Percentiles rank a stretch among this genome's conserved stretches.
Evolutionary conservation across 2,797 vertebrate genomes (phyloP).

Genomic region (Distichodus sexfasciatus): DNA sequence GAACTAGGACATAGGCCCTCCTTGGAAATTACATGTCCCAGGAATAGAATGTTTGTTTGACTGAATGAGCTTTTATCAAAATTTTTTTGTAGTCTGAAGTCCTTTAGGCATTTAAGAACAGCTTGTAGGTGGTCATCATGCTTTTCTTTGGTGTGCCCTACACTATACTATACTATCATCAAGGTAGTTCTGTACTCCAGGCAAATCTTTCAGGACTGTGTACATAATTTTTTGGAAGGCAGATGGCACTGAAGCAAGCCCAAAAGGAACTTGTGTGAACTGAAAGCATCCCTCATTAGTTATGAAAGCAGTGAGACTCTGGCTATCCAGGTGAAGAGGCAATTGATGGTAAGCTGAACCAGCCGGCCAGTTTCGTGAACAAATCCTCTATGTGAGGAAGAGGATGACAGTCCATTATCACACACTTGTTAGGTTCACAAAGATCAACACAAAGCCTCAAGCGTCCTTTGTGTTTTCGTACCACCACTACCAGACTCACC

Average conservation of each 20-base stretch:
- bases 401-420: slow-evolving; percentile 16
- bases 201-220: neutral
- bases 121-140: neutral
- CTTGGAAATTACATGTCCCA: neutral
- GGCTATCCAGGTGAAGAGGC: neutral
- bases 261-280: neutral
- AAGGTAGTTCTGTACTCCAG: neutral
- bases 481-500: neutral
- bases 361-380: neutral
- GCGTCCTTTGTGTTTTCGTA: neutral
- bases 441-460: slow-evolving; percentile 4
- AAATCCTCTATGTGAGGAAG: slow-evolving; percentile 12
- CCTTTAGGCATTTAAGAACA: neutral
- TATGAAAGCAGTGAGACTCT: slow-evolving; percentile 2
- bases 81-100: neutral
- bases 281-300: neutral
- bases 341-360: slow-evolving; percentile 1
- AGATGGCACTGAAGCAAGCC: neutral
- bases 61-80: neutral
- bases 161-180: neutral
- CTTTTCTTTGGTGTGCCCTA: too few relatives aligned
- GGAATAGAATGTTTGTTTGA: too few relatives aligned
- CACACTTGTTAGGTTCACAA: slow-evolving; percentile 2
- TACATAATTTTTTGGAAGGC: neutral
- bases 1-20: neutral